Base-by-base conservation (phyloP, 2,797 vertebrate genomes). In the Chloroceryle inda region DNA sequence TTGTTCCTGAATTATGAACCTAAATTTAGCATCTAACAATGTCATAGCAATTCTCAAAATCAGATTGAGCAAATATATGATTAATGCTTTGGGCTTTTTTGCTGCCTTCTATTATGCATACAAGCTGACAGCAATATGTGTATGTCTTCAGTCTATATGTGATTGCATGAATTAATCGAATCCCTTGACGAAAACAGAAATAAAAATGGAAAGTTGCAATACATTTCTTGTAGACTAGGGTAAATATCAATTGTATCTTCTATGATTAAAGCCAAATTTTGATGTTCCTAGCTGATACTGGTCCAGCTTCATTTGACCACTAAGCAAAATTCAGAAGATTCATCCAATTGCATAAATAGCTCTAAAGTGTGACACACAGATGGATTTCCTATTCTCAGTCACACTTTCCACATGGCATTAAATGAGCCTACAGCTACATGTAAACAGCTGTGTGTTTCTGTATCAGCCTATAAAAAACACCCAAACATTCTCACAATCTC, bases 21-120 rank as follows among this genome's bases (percentile, higher is more conserved):
- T 53, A 24, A 72, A 88, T 53, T 89, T 71, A 92, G 71, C 35
- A 80, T 23, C 42, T 89, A 71, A 49, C 20, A 78, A 86, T 80
- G 74, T 35, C 49, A 62, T 8, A 23, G 31, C 59, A 67, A 66
- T 52, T 68, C 61, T 76, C 13, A 7, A 93, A 91, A 79, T 38
- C n/a, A 75, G 56, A 84, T 14, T n/a, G 22, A 88, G 17, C 13
- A 91, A 85, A 80, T 11, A 42, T 5, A 29, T 61, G 68, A 84
- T 33, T 85, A 66, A 40, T 14, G 27, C n/a, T 84, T 66, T 9
- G 29, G 26, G 40, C 5, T 63, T 88, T 76, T 90, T 82, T 67
- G 16, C 31, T 8, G 5, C 47, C 24, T 59, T 69, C 44, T 35
- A 26, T 53, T 33, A 50, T 10, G 35, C 35, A 42, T 11, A 35